phyloP scores from a whole-genome alignment of 2,113 vertebrate species.

The Mungos mungo region DNA sequence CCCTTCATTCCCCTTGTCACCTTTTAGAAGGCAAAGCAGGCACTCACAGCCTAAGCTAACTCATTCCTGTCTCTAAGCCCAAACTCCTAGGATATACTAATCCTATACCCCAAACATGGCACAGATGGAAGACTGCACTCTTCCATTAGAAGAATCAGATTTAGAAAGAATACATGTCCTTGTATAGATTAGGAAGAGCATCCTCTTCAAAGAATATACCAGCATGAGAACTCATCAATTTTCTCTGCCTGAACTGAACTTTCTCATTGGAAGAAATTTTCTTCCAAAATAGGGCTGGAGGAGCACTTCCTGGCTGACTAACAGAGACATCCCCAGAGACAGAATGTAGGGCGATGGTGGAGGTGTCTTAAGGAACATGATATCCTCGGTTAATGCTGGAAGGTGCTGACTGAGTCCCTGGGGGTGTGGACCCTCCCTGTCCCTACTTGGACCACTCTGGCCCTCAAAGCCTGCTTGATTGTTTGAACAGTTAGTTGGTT shows the following conservation, averaged over 20 bases:
- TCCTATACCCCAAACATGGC: neutral
- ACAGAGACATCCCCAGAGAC: neutral
- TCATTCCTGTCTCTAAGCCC: neutral
- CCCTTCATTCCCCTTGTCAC: neutral
- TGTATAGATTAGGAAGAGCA: neutral
- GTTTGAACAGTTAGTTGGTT: too few relatives aligned
- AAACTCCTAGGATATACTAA: neutral
- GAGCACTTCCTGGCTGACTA: neutral
- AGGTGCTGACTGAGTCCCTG: neutral
- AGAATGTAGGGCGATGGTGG: neutral
- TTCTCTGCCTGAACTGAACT: neutral
- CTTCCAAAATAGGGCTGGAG: neutral
- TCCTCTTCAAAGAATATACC: neutral
- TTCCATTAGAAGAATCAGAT: neutral
- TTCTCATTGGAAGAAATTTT: neutral
- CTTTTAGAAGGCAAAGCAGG: neutral
- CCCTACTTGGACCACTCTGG: neutral
- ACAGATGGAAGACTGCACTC: neutral
- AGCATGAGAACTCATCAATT: neutral
- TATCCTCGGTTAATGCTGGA: neutral
- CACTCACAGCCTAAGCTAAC: neutral
- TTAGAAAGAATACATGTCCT: neutral
- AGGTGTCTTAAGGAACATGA: neutral
- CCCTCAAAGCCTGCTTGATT: neutral
- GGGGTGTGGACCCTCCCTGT: neutral